These are phyloP conservation scores for Pimpla rufipes DNA, from an alignment of 2,888 invertebrate genomes.

Conservation along the genomic window DNA sequence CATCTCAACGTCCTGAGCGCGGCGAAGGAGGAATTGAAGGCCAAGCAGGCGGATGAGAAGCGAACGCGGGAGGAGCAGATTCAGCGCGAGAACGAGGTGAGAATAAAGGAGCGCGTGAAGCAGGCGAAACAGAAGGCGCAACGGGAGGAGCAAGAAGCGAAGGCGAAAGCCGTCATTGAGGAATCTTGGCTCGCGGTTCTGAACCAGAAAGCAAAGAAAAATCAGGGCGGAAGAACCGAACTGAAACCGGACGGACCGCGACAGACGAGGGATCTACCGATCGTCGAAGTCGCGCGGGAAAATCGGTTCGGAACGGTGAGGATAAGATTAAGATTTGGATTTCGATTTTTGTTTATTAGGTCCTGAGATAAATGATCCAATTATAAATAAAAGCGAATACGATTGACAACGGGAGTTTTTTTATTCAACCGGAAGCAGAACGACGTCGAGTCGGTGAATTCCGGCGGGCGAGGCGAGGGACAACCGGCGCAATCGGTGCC, in stretches of 20 bases:
- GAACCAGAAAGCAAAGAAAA: not conserved
- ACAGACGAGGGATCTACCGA: conserved; percentile 13
- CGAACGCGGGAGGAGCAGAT: conserved; percentile 31
- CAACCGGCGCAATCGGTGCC: not conserved
- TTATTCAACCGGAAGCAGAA: not conserved
- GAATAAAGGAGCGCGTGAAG: conserved; percentile 39
- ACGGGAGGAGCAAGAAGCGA: conserved; percentile 27
- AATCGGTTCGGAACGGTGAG: conserved; percentile 38
- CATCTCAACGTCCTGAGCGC: not conserved
- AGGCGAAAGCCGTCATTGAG: conserved; percentile 7
- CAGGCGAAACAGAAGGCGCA: conserved; percentile 34
- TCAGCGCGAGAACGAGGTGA: conserved; percentile 29
- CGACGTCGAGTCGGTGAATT: conserved; percentile 16
- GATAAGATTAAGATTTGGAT: too few relatives aligned
- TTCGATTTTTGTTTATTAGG: too few relatives aligned
- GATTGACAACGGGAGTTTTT: not conserved
- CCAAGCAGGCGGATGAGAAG: conserved; percentile 53
- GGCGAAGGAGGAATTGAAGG: conserved; percentile 52
- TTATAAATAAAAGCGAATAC: too few relatives aligned
- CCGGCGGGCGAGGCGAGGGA: conserved; percentile 47
- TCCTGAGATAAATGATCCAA: too few relatives aligned
- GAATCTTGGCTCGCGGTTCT: not conserved
- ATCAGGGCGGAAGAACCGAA: conserved; percentile 58
- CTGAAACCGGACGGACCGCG: conserved; percentile 60
- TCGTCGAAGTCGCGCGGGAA: not conserved